These are phyloP conservation scores for Xestia ashworthii DNA, from an alignment of 2,888 invertebrate genomes.

Conservation along the genomic window DNA sequence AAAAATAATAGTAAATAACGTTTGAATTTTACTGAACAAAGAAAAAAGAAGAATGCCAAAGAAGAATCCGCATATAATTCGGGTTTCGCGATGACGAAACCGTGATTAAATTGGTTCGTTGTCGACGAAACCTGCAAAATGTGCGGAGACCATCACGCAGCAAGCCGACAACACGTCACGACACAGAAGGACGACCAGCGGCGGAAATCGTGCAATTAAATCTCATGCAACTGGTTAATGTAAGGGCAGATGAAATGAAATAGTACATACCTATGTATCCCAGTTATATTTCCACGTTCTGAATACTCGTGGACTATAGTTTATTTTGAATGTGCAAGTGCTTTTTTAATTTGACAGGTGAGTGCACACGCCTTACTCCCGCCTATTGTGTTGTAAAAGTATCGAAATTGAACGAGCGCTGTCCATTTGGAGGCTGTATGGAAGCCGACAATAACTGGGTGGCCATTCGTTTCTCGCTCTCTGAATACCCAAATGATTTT, in stretches of 20 bases:
- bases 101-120: conserved; percentile 95
- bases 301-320: conserved; percentile 68
- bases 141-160: conserved; percentile 87
- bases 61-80: conserved; percentile 93
- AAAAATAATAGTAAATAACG: neutral
- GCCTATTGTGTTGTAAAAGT: conserved; percentile 89
- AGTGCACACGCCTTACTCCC: conserved; percentile 88
- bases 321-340: conserved; percentile 87
- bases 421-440: conserved; percentile 87
- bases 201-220: conserved; percentile 44
- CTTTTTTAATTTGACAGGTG: conserved; percentile 90
- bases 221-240: conserved; percentile 22
- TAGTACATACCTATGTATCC: conserved; percentile 24
- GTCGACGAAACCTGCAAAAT: conserved; percentile 99
- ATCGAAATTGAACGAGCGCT: conserved; percentile 88
- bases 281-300: conserved; percentile 30
- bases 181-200: conserved; percentile 25
- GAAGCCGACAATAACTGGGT: conserved; percentile 84
- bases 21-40: conserved; percentile 21
- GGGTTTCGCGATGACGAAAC: conserved; percentile 97
- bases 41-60: conserved; percentile 56
- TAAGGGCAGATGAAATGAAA: conserved; percentile 28
- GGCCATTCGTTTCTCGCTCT: conserved; percentile 82
- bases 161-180: conserved; percentile 22
- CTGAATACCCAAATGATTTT: conserved; percentile 87